phyloP scores from a whole-genome alignment of 1,140 invertebrate genomes.

The Pseudomyrmex pallidus region DNA sequence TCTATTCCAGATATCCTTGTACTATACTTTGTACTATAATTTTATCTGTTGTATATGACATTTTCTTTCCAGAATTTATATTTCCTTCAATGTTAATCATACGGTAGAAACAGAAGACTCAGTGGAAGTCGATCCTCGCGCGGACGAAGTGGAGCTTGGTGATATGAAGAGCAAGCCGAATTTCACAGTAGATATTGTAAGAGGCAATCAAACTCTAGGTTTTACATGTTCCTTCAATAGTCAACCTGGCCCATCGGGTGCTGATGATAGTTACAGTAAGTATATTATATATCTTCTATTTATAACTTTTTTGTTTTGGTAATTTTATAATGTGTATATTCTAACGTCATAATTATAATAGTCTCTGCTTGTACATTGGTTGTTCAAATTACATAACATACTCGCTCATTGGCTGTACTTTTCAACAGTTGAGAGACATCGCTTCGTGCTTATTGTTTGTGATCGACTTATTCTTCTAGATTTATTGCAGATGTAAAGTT shows the following conservation, averaged over 20 bases:
- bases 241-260: conserved; percentile 86
- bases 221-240: conserved; percentile 93
- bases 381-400: no score
- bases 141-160: conserved; percentile 89
- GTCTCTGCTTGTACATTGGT: no score
- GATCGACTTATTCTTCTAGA: no score
- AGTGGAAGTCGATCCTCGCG: conserved; percentile 83
- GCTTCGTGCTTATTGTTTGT: no score
- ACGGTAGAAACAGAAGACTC: conserved; percentile 91
- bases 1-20: not conserved
- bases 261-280: conserved; percentile 91
- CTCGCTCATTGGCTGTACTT: no score
- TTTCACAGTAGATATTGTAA: conserved; percentile 93
- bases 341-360: no score
- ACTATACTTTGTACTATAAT: not conserved
- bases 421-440: no score
- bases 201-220: conserved; percentile 90
- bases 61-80: conserved; percentile 87
- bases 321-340: conserved; percentile 73
- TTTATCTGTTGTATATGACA: not conserved
- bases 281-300: conserved; percentile 73
- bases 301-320: conserved; percentile 60
- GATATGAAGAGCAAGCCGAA: conserved; percentile 95
- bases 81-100: conserved; percentile 95
- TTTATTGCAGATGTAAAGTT: no score